Base-by-base conservation (phyloP, 2,113 vertebrate genomes). In the Chionis minor region DNA sequence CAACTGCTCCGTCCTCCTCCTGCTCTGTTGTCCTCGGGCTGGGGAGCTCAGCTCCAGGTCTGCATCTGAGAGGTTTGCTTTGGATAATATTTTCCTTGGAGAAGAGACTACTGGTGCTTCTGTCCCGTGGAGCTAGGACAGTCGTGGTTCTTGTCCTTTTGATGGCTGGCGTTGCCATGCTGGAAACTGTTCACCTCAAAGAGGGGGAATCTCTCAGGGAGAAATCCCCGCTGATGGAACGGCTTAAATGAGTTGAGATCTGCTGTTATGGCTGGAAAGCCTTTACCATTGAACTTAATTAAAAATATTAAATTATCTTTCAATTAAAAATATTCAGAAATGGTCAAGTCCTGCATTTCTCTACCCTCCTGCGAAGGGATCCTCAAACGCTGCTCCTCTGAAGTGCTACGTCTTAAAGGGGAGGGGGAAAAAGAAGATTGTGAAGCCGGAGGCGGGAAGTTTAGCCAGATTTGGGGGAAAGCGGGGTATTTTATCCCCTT, bases 121-220 rank as follows among this genome's bases (percentile, higher is more conserved):
- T 52, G 20, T 65, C 45, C 33, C 6, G 1, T 2, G 3, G 61
- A 44, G 24, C 38, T 51, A 40, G 33, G 61, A 27, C 33, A 61
- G 9, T 32, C 4, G 1, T 28, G 35, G 17, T 45, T 90, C 58
- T 83, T 51, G 52, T 74, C 32, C 11, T 30, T 30, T 35, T 1
- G 0, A 9, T 10, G 21, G 42, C 5, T 55, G 56, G 16, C 19
- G 9, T 61, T 79, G 59, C 49, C 0, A 1, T 12, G 32, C 63
- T 81, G 75, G 80, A 80, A 78, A 19, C 4, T 6, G 2, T 62
- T 40, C 38, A 26, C 4, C 70, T 79, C 10, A 14, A 75, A n/a
- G 8, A 2, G 1, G 10, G 65, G 21, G 19, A 19, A 35, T 72
- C 19, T 66, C 33, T 35, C 1, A 0, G 10, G 38, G 14, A 85